phyloP scores from a whole-genome alignment of 2,888 invertebrate genomes.

The Clanis bilineata region DNA sequence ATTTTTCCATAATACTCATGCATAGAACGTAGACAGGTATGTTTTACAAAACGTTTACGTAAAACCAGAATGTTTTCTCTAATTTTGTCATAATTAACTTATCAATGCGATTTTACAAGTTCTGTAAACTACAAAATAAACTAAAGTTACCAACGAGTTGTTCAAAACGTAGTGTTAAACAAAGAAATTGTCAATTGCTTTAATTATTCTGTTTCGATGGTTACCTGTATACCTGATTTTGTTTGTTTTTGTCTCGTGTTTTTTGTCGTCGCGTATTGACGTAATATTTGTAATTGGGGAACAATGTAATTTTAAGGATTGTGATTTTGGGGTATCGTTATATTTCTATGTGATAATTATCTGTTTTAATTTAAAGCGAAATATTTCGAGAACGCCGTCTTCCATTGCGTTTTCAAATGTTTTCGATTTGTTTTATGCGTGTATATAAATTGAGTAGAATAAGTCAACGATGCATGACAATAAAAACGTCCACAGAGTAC shows the following conservation, averaged over 20 bases:
- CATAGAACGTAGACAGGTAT: conserved; percentile 29
- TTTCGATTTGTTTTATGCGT: conserved; percentile 39
- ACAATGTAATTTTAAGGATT: conserved; percentile 77
- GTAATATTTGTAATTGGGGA: conserved; percentile 71
- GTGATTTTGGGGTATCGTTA: conserved; percentile 77
- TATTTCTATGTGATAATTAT: conserved; percentile 76
- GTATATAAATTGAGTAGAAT: conserved; percentile 59
- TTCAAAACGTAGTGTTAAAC: conserved; percentile 70
- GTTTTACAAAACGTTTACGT: conserved; percentile 30
- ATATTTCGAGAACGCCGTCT: conserved; percentile 68
- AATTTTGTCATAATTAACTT: conserved; percentile 32
- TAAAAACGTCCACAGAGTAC: conserved; percentile 47
- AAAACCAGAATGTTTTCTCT: conserved; percentile 26
- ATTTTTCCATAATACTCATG: conserved; percentile 53
- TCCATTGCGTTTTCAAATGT: conserved; percentile 66
- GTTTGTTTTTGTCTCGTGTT: conserved; percentile 60
- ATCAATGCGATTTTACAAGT: conserved; percentile 50
- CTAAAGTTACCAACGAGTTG: conserved; percentile 79
- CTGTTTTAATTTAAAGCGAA: conserved; percentile 55
- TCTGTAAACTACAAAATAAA: conserved; percentile 53
- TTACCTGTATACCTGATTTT: conserved; percentile 79
- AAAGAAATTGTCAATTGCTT: conserved; percentile 67
- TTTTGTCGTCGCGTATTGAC: conserved; percentile 62
- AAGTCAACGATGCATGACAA: conserved; percentile 70
- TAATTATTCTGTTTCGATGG: conserved; percentile 69